Percentiles rank a stretch among this genome's conserved stretches.
These are phyloP conservation scores for Zaprionus inermis DNA, from an alignment of 1,140 invertebrate genomes.

Conservation along the genomic window DNA sequence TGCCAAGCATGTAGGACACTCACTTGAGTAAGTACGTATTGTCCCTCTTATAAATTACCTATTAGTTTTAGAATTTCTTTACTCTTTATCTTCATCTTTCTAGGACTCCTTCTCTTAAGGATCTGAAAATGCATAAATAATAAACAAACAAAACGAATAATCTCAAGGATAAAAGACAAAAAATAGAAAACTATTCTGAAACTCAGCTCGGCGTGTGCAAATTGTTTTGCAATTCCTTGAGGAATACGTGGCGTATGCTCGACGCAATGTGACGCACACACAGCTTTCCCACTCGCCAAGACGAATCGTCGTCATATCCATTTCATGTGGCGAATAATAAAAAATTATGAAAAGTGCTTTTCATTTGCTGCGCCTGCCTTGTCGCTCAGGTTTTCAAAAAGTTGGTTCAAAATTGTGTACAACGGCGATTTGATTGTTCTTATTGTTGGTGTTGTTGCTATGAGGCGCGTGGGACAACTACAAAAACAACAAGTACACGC, in stretches of 20 bases:
- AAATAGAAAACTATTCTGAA: background rate
- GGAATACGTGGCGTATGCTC: slow-evolving; percentile 34
- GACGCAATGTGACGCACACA: background rate
- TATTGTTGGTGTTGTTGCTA: slow-evolving; percentile 19
- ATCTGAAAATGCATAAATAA: too few relatives aligned
- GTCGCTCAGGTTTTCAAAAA: slow-evolving; percentile 67
- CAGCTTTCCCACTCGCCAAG: background rate
- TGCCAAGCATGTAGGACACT: too few relatives aligned
- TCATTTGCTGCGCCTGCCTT: slow-evolving; percentile 60
- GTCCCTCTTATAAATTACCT: too few relatives aligned
- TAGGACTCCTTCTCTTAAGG: too few relatives aligned
- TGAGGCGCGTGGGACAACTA: slow-evolving; percentile 32
- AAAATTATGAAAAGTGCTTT: slow-evolving; percentile 75
- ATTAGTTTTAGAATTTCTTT: too few relatives aligned
- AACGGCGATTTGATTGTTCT: slow-evolving; percentile 10
- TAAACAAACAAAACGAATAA: background rate
- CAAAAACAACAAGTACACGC: slow-evolving; percentile 17
- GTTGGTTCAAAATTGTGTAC: background rate
- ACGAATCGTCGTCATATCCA: slow-evolving; percentile 19
- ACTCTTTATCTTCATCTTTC: too few relatives aligned
- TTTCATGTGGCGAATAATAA: slow-evolving; percentile 44
- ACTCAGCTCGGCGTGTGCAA: background rate
- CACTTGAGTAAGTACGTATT: too few relatives aligned
- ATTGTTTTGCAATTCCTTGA: slow-evolving; percentile 12
- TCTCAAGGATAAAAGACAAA: background rate